phyloP scores from a whole-genome alignment of 92 coral and sea anemone genomes.

The Scolanthus callimorphus region DNA sequence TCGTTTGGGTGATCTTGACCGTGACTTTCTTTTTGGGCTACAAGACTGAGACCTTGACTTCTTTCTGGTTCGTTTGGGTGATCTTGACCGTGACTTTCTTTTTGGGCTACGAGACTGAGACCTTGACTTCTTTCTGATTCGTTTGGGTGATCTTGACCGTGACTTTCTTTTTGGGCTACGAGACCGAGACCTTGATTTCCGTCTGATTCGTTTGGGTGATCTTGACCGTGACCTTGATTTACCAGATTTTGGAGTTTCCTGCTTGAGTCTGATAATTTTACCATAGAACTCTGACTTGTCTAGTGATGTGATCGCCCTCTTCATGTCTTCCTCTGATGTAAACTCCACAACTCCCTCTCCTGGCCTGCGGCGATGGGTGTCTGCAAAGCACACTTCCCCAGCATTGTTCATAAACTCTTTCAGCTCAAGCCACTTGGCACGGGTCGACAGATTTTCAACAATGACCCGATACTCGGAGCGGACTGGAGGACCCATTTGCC shows the following conservation, averaged over 20 bases:
- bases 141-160: constrained; percentile 40
- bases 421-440: constrained; percentile 95
- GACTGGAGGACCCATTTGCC: constrained; percentile 85
- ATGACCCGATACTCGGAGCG: constrained; percentile 82
- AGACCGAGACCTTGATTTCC: constrained; percentile 32
- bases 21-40: constrained; percentile 3
- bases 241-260: constrained; percentile 75
- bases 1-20: constrained; percentile 35
- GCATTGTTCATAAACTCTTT: constrained; percentile 93
- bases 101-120: constrained; percentile 32
- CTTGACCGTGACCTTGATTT: constrained; percentile 45
- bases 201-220: constrained; percentile 45
- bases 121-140: background rate
- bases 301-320: constrained; percentile 69
- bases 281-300: constrained; percentile 83
- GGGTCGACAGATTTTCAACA: constrained; percentile 93
- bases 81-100: constrained; percentile 52
- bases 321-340: constrained; percentile 76
- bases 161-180: constrained; percentile 47
- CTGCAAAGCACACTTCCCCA: constrained; percentile 98
- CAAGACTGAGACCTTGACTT: constrained; percentile 43
- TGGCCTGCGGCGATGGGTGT: constrained; percentile 87
- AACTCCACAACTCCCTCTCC: constrained; percentile 98
- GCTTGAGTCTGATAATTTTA: constrained; percentile 67
- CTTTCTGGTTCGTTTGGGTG: constrained; percentile 34